Conservation (phyloP, 2,113 vertebrate genomes). For the Lucifuga dentata region DNA sequence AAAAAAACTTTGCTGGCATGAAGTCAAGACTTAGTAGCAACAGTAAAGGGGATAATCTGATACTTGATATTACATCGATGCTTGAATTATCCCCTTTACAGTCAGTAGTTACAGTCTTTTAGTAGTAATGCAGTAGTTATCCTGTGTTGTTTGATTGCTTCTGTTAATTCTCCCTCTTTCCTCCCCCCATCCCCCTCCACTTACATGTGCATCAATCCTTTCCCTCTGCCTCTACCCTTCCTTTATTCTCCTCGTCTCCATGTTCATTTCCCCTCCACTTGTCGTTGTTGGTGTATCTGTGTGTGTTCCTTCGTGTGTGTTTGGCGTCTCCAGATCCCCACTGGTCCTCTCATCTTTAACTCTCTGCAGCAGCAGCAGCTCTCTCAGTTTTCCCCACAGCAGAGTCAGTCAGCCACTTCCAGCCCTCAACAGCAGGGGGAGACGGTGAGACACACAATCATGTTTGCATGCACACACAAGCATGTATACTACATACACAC, state of each 20-base stretch:
- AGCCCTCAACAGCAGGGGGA: constrained; percentile 89
- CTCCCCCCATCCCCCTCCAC: constrained; percentile 19
- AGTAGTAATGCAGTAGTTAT: constrained; percentile 3
- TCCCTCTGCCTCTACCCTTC: constrained; percentile 22
- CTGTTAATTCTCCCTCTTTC: constrained; percentile 50
- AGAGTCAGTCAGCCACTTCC: constrained; percentile 85
- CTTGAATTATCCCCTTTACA: background rate
- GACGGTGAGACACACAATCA: constrained; percentile 76
- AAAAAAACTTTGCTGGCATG: background rate
- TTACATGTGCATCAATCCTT: constrained; percentile 34
- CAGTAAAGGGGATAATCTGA: constrained; percentile 9
- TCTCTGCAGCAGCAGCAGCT: constrained; percentile 88
- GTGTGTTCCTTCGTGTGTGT: constrained; percentile 19
- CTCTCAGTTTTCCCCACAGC: constrained; percentile 86
- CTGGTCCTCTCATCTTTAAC: constrained; percentile 91
- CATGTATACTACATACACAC: no score
- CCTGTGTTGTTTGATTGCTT: constrained; percentile 28
- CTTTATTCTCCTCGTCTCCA: background rate
- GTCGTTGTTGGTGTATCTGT: constrained; percentile 41
- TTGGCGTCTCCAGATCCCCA: constrained; percentile 83
- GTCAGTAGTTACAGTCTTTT: constrained; percentile 20
- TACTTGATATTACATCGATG: constrained; percentile 4
- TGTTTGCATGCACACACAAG: background rate
- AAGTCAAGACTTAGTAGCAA: background rate
- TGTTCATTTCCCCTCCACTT: constrained; percentile 16